Evolutionary conservation across 2,797 vertebrate genomes (phyloP), one percentile per base, ranked within the genome.

Genomic region (Denticeps clupeoides): DNA sequence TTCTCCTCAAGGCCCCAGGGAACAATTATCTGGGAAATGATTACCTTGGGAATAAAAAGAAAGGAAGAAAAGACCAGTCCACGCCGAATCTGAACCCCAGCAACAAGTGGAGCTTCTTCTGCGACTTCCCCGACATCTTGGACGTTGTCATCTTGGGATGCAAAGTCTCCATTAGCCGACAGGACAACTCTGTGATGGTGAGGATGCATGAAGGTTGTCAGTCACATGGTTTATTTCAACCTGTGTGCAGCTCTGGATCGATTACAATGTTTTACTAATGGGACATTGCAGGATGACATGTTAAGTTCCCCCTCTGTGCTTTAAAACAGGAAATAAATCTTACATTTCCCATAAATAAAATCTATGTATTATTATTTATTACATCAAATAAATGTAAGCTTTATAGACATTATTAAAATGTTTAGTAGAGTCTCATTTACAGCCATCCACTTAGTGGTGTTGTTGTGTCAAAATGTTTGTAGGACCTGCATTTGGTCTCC

Each of bases 81-180:
- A 51, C 62, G 4, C 55, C 58, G 0, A 55, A 33, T 0, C 46
- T 1, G 0, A 65, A 71, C 9, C 28, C 26, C 0, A n/a, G 4
- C 1, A 69, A 79, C 0, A 45, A 53, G 0, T 91, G 87, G 89
- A 54, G 8, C 2, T 33, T 29, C 15, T 94, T 95, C 79, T 93
- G 89, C 0, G 86, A 95, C 68, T 97, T 95, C 59, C 82, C 78
- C 37, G 89, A 90, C 41, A 89, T 97, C 65, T 92, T 87, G 1
- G 91, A 92, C 43, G 65, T 95, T 2, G 77, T 82, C 59, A 50
- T 91, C 58, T 78, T 63, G 31, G 85, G 77, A 0, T 25, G 53
- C 49, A 59, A 65, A 7, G 77, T 94, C 72, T 80, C 72, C 80
- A 72, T 96, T 69, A 78, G 82, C 65, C 85, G 79, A 41, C 89